Evolutionary conservation across 2,797 vertebrate species (phyloP).

Genomic region (Cryptoprocta ferox): DNA sequence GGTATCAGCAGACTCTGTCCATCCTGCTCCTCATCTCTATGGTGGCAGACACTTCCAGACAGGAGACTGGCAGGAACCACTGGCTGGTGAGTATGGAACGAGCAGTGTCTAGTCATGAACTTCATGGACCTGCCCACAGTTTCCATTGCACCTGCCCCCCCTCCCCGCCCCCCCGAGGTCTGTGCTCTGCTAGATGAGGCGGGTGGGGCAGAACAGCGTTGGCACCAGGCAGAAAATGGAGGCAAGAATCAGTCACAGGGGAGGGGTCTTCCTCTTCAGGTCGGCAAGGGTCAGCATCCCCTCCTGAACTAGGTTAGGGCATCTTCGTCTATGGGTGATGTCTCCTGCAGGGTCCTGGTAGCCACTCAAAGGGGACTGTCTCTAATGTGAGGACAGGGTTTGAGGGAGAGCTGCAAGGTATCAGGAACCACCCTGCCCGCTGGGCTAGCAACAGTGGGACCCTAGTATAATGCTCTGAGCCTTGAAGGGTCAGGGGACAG

Average conservation of each 20-base stretch:
- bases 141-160: not conserved
- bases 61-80: not conserved
- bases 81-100: not conserved
- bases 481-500: not conserved
- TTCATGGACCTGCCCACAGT: fast-evolving
- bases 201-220: not conserved
- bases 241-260: too few species aligned
- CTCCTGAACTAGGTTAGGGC: not conserved
- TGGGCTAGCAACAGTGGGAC: not conserved
- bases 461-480: not conserved
- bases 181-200: not conserved
- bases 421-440: not conserved
- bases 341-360: not conserved
- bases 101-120: not conserved
- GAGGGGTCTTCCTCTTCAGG: not conserved
- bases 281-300: not conserved
- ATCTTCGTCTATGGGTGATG: not conserved
- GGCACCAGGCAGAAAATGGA: too few species aligned
- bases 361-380: not conserved
- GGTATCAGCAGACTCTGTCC: not conserved
- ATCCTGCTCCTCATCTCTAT: not conserved
- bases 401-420: not conserved
- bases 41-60: not conserved
- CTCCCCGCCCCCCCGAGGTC: not conserved
- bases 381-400: not conserved